Evolutionary conservation across 2,113 vertebrate species (phyloP), one percentile per base, ranked within the genome.

Genomic region (Sprattus sprattus): DNA sequence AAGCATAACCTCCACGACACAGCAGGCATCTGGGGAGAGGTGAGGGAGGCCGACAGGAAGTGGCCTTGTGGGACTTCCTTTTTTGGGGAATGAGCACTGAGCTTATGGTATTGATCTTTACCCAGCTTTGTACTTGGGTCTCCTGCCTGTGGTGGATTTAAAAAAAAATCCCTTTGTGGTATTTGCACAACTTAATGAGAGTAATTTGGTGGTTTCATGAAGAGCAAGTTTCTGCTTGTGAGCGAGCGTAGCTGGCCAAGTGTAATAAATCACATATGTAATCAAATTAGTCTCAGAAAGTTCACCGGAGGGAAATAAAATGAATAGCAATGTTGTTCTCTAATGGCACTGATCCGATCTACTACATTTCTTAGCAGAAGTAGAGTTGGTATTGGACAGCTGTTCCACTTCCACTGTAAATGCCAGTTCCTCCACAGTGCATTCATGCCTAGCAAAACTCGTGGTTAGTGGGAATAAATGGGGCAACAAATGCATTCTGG

Each of bases 1-100:
- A 97, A 96, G 92, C 95, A 95, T 81, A 96, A 96, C 89, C 94
- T 97, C 47, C 96, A 97, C 2, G 95, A 96, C 91, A 95, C 96
- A 0, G 94, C 92, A 0, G 94, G 95, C 20, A 93, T 95, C 86
- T 97, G 96, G 95, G 96, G 95, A 84, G 95, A 97, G 96, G 97
- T 97, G 86, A 93, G 94, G 22, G 32, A 32, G 64, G 10, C 18
- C 44, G 71, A 16, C 28, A 78, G 71, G 71, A 78, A 78, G 28
- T 39, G 32, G 13, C 71, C 10, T 13, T 39, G 13, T 28, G 71
- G 71, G 2, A 39, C 32, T 39, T 39, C 71, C 32, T 39, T 10
- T 78, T 39, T 78, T n/a, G n/a, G 28, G 28, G 28, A 13, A 78
- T 16, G 32, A 78, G 71, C 13, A 44, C 16, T 11, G 28, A 78